Evolutionary conservation across 2,113 vertebrate species (phyloP), one percentile per base, ranked within the genome.

Genomic region (Tachuris rubrigastra): DNA sequence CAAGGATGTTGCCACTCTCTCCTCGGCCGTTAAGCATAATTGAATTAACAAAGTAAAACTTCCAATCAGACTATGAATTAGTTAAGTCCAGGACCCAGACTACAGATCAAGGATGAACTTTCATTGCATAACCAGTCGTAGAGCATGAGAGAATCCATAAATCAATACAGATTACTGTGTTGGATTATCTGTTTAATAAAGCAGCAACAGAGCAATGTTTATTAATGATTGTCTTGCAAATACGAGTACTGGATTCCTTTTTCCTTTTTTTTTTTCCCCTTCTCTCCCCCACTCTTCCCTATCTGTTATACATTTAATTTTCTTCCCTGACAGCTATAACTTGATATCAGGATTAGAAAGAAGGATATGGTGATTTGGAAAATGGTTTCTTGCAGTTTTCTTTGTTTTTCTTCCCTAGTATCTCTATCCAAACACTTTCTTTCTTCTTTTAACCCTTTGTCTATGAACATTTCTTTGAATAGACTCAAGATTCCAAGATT

Each of bases 101-200:
- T 69, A 23, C 89, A 92, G 89, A 24, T 77, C 91, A 4, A 77
- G 91, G 86, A 92, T 63, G 86, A 93, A 95, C 86, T 94, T 71
- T 8, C 69, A 30, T 95, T 89, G 86, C 91, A 1, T 93, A 95
- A 89, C 76, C 73, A 67, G 76, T 47, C 30, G 0, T 73, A 71
- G n/a, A 92, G 83, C 83, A 56, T 2, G 80, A 81, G 73, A 50
- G 80, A 87, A 90, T 46, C 89, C 93, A 50, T 67, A 89, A 93
- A 93, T 93, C 95, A 35, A 77, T 90, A 30, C 75, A 86, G 95
- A 81, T 93, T 46, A 65, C 79, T 2, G 74, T 42, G 88, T 5
- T 73, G 86, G 93, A 92, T 95, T 92, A 92, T 95, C 89, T 96
- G 69, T 93, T 84, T 88, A 96, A 95, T 95, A 96, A 95, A 92